Conservation (phyloP, 2,113 vertebrate genomes). For the Falco punctatus region DNA sequence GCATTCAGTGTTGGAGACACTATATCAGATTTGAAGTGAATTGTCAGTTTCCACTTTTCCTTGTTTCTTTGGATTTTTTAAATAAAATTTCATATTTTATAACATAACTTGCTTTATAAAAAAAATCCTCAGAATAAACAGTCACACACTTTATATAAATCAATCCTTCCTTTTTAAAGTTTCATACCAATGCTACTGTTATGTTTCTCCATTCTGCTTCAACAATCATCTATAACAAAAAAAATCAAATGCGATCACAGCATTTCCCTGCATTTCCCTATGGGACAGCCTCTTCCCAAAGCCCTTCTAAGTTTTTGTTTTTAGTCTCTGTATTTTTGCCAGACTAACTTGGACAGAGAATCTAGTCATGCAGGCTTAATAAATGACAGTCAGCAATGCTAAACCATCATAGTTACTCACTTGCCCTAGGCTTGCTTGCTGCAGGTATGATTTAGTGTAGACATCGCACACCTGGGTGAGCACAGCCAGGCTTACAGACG, state of each 20-base stretch:
- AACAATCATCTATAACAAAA: neutral
- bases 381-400: neutral
- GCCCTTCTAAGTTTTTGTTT: rapidly evolving
- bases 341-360: neutral
- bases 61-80: neutral
- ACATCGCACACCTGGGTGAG: neutral
- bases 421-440: neutral
- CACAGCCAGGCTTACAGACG: neutral
- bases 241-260: neutral
- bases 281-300: neutral
- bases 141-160: rapidly evolving
- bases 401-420: neutral
- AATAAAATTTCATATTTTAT: neutral
- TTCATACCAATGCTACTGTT: neutral
- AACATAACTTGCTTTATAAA: neutral
- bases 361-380: neutral
- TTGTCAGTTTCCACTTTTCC: neutral
- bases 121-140: neutral
- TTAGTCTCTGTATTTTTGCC: neutral
- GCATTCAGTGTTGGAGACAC: neutral
- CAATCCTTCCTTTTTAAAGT: neutral
- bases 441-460: neutral
- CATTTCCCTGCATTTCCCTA: neutral
- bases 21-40: neutral
- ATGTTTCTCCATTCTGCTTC: neutral